A percentile compares a stretch with the other conserved stretches of the same genome.
Conservation (phyloP, 1,140 invertebrate genomes). For the Cylas formicarius region DNA sequence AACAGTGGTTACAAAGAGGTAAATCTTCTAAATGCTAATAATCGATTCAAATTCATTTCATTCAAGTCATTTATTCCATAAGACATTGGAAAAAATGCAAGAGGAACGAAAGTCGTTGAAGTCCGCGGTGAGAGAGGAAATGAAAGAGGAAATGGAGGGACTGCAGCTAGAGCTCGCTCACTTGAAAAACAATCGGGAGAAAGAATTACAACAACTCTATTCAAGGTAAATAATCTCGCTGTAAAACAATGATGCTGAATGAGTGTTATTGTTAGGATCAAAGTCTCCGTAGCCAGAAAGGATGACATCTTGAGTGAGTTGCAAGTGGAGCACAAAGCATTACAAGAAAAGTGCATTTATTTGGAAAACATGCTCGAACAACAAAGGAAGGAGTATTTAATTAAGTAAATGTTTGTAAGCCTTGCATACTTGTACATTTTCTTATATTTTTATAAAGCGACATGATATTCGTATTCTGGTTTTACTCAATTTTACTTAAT, state of each 20-base stretch:
- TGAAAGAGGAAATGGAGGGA: slow-evolving; percentile 41
- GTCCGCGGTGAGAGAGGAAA: slow-evolving; percentile 45
- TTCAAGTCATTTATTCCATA: not conserved
- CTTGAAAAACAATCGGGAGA: slow-evolving; percentile 43
- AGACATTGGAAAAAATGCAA: not conserved
- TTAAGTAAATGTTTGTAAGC: slow-evolving; percentile 31
- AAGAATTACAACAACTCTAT: slow-evolving; percentile 46
- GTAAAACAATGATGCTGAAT: slow-evolving; percentile 1
- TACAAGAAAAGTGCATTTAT: slow-evolving; percentile 62
- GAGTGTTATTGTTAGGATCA: slow-evolving; percentile 53
- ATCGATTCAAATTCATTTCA: too few relatives aligned
- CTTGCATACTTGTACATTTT: too few relatives aligned
- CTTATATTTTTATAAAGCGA: too few relatives aligned
- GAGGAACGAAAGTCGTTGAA: slow-evolving; percentile 46
- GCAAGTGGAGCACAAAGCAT: slow-evolving; percentile 57
- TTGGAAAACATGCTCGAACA: slow-evolving; percentile 68
- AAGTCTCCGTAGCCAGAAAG: slow-evolving; percentile 68
- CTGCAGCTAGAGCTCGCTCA: slow-evolving; percentile 44
- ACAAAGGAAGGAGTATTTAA: slow-evolving; percentile 52
- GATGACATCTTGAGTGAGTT: slow-evolving; percentile 64
- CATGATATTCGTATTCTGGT: too few relatives aligned
- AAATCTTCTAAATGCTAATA: slow-evolving; percentile 7
- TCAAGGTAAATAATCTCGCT: slow-evolving; percentile 42
- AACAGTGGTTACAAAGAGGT: slow-evolving; percentile 49
- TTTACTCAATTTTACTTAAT: too few relatives aligned